Conservation (phyloP, 2,113 vertebrate genomes). For the Phyllopteryx taeniolatus region DNA sequence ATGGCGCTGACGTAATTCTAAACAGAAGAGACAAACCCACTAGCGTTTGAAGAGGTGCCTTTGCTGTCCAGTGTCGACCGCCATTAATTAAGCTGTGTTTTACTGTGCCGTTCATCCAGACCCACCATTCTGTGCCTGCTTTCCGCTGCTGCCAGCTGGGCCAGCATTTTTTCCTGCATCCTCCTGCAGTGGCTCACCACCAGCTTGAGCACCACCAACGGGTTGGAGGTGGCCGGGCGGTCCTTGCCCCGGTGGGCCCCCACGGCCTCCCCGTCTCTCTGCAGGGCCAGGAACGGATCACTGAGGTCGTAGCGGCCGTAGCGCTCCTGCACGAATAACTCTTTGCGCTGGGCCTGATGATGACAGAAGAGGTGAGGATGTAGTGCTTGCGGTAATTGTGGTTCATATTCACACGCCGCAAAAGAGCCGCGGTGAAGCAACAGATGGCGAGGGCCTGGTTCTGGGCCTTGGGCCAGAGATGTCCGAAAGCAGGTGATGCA, state of each 20-base stretch:
- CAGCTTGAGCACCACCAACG: slow-evolving; percentile 85
- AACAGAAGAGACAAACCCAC: background rate
- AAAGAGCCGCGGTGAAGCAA: slow-evolving; percentile 18
- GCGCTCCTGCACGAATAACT: slow-evolving; percentile 87
- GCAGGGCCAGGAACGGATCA: slow-evolving; percentile 89
- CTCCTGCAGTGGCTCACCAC: slow-evolving; percentile 95
- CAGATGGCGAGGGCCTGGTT: slow-evolving; percentile 50
- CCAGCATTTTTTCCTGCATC: slow-evolving; percentile 95
- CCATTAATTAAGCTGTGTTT: background rate
- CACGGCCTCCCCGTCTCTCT: slow-evolving; percentile 87
- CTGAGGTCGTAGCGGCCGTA: slow-evolving; percentile 95
- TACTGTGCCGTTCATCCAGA: background rate
- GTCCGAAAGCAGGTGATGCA: slow-evolving; percentile 40
- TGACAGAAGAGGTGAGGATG: slow-evolving; percentile 20
- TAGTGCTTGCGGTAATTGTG: background rate
- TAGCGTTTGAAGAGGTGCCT: no score
- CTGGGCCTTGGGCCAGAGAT: slow-evolving; percentile 17
- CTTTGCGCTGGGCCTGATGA: slow-evolving; percentile 85
- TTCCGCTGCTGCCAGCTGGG: slow-evolving; percentile 90
- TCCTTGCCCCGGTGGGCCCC: slow-evolving; percentile 72
- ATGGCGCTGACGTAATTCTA: no score
- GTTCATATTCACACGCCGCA: background rate
- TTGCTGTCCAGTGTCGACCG: no score
- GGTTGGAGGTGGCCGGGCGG: slow-evolving; percentile 78
- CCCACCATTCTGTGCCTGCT: slow-evolving; percentile 91